Conservation (phyloP, 1,140 invertebrate species). For the Mactra quadrangularis region DNA sequence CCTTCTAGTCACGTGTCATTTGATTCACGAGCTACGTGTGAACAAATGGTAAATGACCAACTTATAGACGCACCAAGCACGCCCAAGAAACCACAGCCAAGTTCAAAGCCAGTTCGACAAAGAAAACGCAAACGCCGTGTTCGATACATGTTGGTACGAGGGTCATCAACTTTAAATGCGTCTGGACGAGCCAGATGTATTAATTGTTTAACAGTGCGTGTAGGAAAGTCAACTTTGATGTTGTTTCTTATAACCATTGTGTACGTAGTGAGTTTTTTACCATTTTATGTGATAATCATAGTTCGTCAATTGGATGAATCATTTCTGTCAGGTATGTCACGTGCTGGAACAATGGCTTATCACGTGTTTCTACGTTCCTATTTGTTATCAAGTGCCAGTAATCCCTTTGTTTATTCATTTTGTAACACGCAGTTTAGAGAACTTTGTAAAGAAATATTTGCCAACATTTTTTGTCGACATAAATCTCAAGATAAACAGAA, state of each 20-base stretch:
- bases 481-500: too few relatives aligned
- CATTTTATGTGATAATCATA: slow-evolving; percentile 46
- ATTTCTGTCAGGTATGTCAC: background rate
- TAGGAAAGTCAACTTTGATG: slow-evolving; percentile 57
- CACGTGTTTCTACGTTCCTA: slow-evolving; percentile 54
- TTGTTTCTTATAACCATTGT: slow-evolving; percentile 46
- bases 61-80: too few relatives aligned
- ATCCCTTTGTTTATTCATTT: slow-evolving; percentile 59
- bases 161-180: background rate
- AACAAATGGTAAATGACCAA: too few relatives aligned
- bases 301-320: slow-evolving; percentile 27
- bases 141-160: background rate
- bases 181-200: slow-evolving; percentile 15
- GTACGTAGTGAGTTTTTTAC: slow-evolving; percentile 54
- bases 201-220: slow-evolving; percentile 7
- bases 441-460: slow-evolving; percentile 13
- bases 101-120: background rate
- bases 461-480: too few relatives aligned
- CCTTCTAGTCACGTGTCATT: too few relatives aligned
- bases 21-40: too few relatives aligned
- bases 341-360: slow-evolving; percentile 12
- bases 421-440: slow-evolving; percentile 57
- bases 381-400: slow-evolving; percentile 51
- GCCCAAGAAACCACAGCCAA: too few relatives aligned
- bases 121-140: background rate